Base-by-base conservation (phyloP, 2,113 vertebrate genomes). In the Seriola aureovittata region DNA sequence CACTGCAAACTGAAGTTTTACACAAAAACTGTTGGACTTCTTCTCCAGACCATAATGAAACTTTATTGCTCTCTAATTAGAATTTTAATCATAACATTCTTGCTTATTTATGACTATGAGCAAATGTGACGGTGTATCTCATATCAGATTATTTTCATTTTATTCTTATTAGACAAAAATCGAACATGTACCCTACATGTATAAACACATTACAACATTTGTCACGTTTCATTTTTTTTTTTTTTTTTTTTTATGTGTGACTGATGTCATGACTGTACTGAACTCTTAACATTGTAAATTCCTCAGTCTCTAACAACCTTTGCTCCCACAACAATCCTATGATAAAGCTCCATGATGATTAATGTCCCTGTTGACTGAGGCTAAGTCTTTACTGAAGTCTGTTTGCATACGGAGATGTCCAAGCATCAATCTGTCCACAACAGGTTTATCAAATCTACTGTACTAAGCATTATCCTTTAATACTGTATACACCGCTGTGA, bases 351-450 rank as follows among this genome's bases (percentile, higher is more conserved):
- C 55, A 68, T 46, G n/a, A 52, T 86, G 85, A 93, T 81, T 66
- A 84, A 89, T 88, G 78, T 58, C 12, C 44, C 59, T 65, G 81
- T 52, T 86, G 84, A 88, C 3, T 71, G 89, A 80, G 57, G 54
- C 55, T 77, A 83, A 82, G 68, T 85, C 71, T 58, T 79, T 62
- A 62, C 68, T 87, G 48, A 60, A 6, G 32, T 44, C 29, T 91
- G 72, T 92, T 92, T 91, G 80, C 57, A 85, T 52, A 82, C 63
- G 29, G 16, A 60, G 21, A 84, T 84, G 79, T 82, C 75, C 63
- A 64, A 48, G 75, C 78, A 87, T 89, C 68, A 90, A 90, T 92
- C 89, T 91, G 66, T 91, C 87, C 65, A n/a, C 92, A 82, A 62
- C 23, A 40, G 72, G 60, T 89, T 88, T 75, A 82, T 84, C 21